A percentile compares a stretch with the other conserved stretches of the same genome.
phyloP scores from a whole-genome alignment of 2,113 vertebrate species.

The Prunella fulvescens region DNA sequence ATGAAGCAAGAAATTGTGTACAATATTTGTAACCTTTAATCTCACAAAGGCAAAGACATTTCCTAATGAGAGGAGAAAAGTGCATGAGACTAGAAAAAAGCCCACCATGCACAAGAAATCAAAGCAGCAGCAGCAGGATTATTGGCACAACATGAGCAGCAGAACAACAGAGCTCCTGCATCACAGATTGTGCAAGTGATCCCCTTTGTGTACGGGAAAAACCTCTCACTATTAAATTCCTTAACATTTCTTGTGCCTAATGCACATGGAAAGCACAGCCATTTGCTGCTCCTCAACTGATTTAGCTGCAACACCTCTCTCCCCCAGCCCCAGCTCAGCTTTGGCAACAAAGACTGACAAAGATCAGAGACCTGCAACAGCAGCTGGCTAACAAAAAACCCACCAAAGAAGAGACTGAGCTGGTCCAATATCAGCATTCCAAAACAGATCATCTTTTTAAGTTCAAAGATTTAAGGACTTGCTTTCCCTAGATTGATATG shows the following conservation, averaged over 20 bases:
- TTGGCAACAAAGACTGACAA: accelerated
- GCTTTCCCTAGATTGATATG: not conserved
- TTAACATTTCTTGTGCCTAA: not conserved
- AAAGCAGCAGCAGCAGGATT: not conserved
- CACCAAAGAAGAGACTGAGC: not conserved
- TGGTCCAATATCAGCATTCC: not conserved
- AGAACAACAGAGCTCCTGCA: not conserved
- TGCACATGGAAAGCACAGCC: not conserved
- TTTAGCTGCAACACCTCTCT: not conserved
- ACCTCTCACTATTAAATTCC: not conserved
- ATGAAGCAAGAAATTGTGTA: not conserved
- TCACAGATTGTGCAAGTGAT: not conserved
- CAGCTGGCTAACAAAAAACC: not conserved
- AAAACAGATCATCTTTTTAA: not conserved
- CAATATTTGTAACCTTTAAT: not conserved
- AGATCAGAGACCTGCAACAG: not conserved
- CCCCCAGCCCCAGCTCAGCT: not conserved
- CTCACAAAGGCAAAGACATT: not conserved
- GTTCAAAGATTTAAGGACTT: not conserved
- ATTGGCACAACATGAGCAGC: accelerated
- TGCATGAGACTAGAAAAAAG: not conserved
- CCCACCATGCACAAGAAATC: not conserved
- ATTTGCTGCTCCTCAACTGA: not conserved
- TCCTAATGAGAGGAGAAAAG: not conserved
- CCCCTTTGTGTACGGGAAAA: accelerated